Conservation (phyloP, 2,888 invertebrate genomes). For the Yponomeuta malinellus region DNA sequence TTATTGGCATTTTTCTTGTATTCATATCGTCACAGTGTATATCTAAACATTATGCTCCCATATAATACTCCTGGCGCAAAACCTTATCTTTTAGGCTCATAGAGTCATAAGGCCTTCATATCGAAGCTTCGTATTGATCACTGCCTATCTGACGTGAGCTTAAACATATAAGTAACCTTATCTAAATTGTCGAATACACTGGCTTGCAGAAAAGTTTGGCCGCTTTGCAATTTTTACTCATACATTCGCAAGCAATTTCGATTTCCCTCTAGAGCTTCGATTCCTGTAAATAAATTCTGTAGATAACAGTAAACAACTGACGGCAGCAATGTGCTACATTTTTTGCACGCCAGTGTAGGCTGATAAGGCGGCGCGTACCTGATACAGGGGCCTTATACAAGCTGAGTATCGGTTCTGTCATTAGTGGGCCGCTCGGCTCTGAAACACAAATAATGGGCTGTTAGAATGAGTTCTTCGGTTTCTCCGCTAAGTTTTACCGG, state of each 20-base stretch:
- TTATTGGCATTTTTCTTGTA: not conserved
- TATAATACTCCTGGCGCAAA: not conserved
- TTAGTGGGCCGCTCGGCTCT: constrained; percentile 62
- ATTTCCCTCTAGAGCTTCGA: not conserved
- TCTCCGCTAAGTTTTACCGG: not conserved
- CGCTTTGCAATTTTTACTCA: not conserved
- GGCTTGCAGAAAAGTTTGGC: not conserved
- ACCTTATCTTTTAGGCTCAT: not conserved
- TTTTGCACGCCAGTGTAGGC: not conserved
- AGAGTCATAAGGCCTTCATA: not conserved
- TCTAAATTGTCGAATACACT: not conserved
- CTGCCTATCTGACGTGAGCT: not conserved
- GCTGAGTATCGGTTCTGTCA: constrained; percentile 69
- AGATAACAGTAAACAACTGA: not conserved
- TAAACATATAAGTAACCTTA: not conserved
- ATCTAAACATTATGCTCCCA: not conserved
- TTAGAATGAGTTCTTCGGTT: not conserved
- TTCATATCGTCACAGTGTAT: not conserved
- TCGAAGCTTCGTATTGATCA: not conserved
- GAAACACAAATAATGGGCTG: constrained; percentile 44
- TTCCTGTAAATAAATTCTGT: not conserved
- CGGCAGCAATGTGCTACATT: not conserved
- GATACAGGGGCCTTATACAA: constrained; percentile 70
- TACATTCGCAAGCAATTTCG: not conserved
- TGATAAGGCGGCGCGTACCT: constrained; percentile 39